These are phyloP conservation scores for Orchesellides sinensis DNA, from an alignment of 2,888 invertebrate genomes.

Conservation along the genomic window DNA sequence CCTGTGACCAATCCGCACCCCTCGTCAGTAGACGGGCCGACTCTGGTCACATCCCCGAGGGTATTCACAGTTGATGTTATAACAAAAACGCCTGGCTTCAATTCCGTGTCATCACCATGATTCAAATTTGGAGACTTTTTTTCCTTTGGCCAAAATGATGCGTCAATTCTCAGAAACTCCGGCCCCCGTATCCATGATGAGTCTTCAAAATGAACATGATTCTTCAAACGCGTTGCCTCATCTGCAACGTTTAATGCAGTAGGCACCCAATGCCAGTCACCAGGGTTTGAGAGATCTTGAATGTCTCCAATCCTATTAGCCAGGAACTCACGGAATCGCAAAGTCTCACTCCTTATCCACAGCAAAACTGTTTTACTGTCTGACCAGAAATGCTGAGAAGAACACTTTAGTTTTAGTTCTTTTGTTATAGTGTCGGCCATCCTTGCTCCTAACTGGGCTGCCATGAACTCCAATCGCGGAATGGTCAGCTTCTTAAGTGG, in stretches of 20 bases:
- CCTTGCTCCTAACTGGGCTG: slow-evolving; percentile 49
- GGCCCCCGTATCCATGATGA: slow-evolving; percentile 68
- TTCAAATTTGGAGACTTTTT: background rate
- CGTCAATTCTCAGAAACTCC: slow-evolving; percentile 50
- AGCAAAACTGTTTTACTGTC: slow-evolving; percentile 56
- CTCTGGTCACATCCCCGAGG: background rate
- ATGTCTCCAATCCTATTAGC: slow-evolving; percentile 71
- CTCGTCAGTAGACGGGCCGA: slow-evolving; percentile 7
- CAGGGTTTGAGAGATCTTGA: slow-evolving; percentile 37
- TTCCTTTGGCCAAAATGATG: slow-evolving; percentile 55
- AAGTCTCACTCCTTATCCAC: slow-evolving; percentile 57
- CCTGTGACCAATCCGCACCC: slow-evolving; percentile 6
- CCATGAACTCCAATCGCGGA: slow-evolving; percentile 65
- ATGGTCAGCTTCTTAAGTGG: slow-evolving; percentile 49
- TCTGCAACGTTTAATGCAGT: slow-evolving; percentile 69
- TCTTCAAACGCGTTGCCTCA: slow-evolving; percentile 53
- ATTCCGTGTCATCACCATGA: too few species aligned
- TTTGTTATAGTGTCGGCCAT: slow-evolving; percentile 10
- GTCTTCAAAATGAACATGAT: background rate
- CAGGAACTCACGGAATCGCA: slow-evolving; percentile 54
- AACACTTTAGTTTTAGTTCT: background rate
- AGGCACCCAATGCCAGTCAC: slow-evolving; percentile 67
- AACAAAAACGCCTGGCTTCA: background rate
- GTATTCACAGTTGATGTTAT: background rate
- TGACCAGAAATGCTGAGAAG: slow-evolving; percentile 46